Base-by-base conservation (phyloP, 2,888 invertebrate genomes). In the Dermolepida albohirtum region DNA sequence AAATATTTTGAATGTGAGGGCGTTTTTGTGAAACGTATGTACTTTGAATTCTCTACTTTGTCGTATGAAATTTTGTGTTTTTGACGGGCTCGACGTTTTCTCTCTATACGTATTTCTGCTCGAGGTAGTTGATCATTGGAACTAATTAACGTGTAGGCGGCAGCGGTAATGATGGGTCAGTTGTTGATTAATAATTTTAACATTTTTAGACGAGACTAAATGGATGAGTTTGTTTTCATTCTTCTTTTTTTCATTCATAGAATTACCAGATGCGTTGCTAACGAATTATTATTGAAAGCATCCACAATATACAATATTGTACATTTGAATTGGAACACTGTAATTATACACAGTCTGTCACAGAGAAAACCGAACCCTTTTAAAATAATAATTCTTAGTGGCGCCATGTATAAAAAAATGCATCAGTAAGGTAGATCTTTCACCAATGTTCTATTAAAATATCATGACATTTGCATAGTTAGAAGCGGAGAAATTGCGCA, bases 131-230 rank as follows among this genome's bases (percentile, higher is more conserved):
- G 34, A 62, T 62, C 49, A 62, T 62, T 62, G 59, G 47, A 49
- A 39, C 59, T 62, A 62, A 62, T 62, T 62, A 62, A 62, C 22
- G 47, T 34, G 59, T 62, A 14, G 59, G 59, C 59, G 59, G 16
- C 11, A 8, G 43, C 12, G 1, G 12, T 57, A 43, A 62, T 47
- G 59, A 62, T 47, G 59, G 59, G 59, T 47, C 59, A 62, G 47
- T 16, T 44, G 59, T 29, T 29, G 47, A 6, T 62, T 47, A 62
- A 16, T 62, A 62, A 47, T 34, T 5, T 62, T 47, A 62, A 62
- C 47, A 62, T 47, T 47, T 39, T 62, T 29, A 62, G 6, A 57
- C 41, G 59, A 34, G 59, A 47, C 47, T 47, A 47, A 59, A 43
- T 47, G 29, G 11, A 27, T n/a, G 5, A 22, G 22, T 11, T 50